Percentiles rank a stretch among this genome's conserved stretches.
These are phyloP conservation scores for Danionella cerebrum DNA, from an alignment of 2,113 vertebrate species.

Conservation along the genomic window DNA sequence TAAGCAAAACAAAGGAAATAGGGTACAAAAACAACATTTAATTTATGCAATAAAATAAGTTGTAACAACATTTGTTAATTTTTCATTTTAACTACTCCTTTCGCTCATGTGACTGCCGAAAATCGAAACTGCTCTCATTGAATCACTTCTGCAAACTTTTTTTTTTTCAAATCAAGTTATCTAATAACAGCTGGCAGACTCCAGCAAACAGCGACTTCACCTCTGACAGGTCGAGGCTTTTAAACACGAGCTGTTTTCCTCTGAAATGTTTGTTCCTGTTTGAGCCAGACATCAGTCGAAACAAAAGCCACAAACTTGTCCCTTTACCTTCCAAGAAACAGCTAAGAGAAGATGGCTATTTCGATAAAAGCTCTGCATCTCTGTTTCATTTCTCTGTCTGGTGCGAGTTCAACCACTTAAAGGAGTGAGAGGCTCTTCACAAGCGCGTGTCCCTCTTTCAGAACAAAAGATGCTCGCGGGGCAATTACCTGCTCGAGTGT, in stretches of 20 bases:
- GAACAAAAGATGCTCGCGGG: constrained; percentile 9
- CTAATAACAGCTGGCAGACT: not conserved
- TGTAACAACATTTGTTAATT: no score
- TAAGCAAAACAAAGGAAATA: no score
- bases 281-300: not conserved
- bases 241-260: not conserved
- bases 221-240: not conserved
- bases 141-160: no score
- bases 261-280: not conserved
- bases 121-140: no score
- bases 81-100: no score
- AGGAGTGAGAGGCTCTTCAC: constrained; percentile 10
- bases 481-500: constrained; percentile 15
- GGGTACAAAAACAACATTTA: no score
- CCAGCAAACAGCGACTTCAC: not conserved
- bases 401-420: constrained; percentile 12
- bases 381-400: constrained; percentile 10
- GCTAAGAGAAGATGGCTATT: not conserved
- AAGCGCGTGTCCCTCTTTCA: not conserved
- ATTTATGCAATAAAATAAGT: no score
- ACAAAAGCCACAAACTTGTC: not conserved
- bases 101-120: no score
- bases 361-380: constrained; percentile 8
- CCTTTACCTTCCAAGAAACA: not conserved
- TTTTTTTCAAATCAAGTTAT: not conserved